Evolutionary conservation across 2,888 invertebrate species (phyloP), one percentile per base, ranked within the genome.

Genomic region (Chymomyza procnemis): DNA sequence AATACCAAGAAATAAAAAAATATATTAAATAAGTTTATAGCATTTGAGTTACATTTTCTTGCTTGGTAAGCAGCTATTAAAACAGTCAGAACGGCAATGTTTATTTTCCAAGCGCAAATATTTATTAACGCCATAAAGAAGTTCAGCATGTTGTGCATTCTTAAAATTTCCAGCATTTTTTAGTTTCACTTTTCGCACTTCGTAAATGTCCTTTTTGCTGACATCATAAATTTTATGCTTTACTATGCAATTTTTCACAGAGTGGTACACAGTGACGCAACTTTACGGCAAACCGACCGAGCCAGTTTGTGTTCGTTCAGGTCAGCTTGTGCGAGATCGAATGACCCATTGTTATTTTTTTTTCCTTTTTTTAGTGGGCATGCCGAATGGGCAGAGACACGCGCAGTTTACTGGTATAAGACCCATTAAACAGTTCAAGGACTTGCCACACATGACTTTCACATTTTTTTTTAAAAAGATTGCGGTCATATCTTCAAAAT

Each of bases 341-440:
- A 60, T 47, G 48, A 26, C 26, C 26, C 60, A 58, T 61, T 59
- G 60, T 57, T 66, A 73, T 85, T 85, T 70, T 69, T 60, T 60
- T 74, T 56, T 55, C 54, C 41, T 21, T 63, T 26, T 47, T 56
- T 50, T 48, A 6, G 21, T 30, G 6, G 26, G 19, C 54, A 18
- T 14, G 18, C 19, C 19, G 22, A 21, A 22, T 12, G 26, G 56
- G 4, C 8, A 18, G 60, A 67, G 69, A 73, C 86, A 86, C 86
- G 75, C 86, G 84, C 70, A 73, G 73, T 69, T 78, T 80, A 74
- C 78, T 60, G 71, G 73, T 65, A 50, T 22, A 81, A n/a, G n/a
- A 74, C 70, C 67, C 79, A 80, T 78, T 76, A 81, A 82, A 84
- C 79, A 75, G 79, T 79, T 86, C 87, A 82, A 82, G 81, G 81